These are phyloP conservation scores for Lates calcarifer DNA, from an alignment of 2,113 vertebrate species.

Conservation along the genomic window DNA sequence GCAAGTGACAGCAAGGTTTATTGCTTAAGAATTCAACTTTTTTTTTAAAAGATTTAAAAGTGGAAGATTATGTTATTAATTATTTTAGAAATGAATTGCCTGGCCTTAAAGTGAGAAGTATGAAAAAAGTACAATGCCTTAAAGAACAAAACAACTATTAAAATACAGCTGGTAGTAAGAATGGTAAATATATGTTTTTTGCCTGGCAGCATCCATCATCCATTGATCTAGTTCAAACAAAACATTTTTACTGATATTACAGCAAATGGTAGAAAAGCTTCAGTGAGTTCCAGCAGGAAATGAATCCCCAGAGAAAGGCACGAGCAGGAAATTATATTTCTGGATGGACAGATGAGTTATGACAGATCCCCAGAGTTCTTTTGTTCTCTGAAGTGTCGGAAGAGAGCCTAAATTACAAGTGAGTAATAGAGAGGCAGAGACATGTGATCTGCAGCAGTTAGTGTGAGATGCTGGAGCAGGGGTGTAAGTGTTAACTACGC, in stretches of 20 bases:
- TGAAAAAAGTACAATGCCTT: neutral
- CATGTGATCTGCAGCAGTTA: constrained; percentile 59
- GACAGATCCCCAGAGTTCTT: constrained; percentile 66
- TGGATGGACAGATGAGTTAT: constrained; percentile 49
- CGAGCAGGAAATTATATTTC: constrained; percentile 72
- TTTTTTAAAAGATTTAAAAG: neutral
- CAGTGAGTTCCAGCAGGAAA: constrained; percentile 67
- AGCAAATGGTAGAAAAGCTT: constrained; percentile 35
- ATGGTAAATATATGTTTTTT: constrained; percentile 23
- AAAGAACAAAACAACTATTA: neutral
- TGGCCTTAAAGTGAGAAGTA: neutral
- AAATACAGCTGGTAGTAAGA: neutral
- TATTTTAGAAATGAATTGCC: too few relatives aligned
- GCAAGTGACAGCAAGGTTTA: neutral
- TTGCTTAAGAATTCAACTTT: neutral
- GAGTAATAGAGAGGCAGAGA: constrained; percentile 60
- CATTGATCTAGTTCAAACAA: constrained; percentile 4
- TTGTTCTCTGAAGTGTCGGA: constrained; percentile 69
- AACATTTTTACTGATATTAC: constrained; percentile 35
- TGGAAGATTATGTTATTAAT: neutral
- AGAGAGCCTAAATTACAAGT: constrained; percentile 60
- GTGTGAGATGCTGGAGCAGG: constrained; percentile 66
- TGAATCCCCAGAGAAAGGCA: constrained; percentile 65
- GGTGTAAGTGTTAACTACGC: constrained; percentile 74
- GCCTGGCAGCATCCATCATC: constrained; percentile 1